Evolutionary conservation across 2,888 invertebrate genomes (phyloP).

Genomic region (Scaptodrosophila latifasciaeformis): DNA sequence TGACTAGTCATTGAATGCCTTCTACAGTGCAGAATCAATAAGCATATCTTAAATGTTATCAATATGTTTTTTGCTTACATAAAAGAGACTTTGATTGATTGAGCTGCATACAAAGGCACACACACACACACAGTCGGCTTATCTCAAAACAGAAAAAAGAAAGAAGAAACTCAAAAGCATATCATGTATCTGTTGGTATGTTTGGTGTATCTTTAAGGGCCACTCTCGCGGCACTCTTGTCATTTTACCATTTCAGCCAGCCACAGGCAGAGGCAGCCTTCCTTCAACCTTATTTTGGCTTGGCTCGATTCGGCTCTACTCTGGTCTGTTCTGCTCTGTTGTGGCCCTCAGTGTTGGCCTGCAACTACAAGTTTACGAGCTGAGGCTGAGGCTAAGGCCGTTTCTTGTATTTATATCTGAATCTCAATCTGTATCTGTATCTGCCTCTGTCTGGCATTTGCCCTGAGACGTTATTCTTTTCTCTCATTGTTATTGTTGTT

Average conservation of each 20-base stretch:
- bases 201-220: too few species aligned
- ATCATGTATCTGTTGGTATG: conserved; percentile 5
- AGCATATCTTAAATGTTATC: conserved; percentile 43
- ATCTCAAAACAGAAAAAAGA: conserved; percentile 18
- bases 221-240: too few species aligned
- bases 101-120: conserved; percentile 23
- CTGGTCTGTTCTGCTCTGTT: not conserved
- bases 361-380: conserved; percentile 1
- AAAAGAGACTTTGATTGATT: conserved; percentile 57
- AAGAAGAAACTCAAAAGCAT: not conserved
- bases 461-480: not conserved
- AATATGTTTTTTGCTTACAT: conserved; percentile 29
- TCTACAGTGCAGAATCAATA: conserved; percentile 24
- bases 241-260: too few species aligned
- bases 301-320: not conserved
- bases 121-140: conserved; percentile 8
- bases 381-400: too few species aligned
- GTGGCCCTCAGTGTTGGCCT: not conserved
- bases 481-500: not conserved
- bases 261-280: too few species aligned
- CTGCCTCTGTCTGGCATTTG: too few species aligned
- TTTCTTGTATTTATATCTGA: conserved; percentile 5
- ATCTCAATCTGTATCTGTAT: not conserved
- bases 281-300: too few species aligned
- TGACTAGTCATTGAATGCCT: conserved; percentile 2